Evolutionary conservation across 2,113 vertebrate genomes (phyloP), one percentile per base, ranked within the genome.

Genomic region (Tychaedon coryphoeus): DNA sequence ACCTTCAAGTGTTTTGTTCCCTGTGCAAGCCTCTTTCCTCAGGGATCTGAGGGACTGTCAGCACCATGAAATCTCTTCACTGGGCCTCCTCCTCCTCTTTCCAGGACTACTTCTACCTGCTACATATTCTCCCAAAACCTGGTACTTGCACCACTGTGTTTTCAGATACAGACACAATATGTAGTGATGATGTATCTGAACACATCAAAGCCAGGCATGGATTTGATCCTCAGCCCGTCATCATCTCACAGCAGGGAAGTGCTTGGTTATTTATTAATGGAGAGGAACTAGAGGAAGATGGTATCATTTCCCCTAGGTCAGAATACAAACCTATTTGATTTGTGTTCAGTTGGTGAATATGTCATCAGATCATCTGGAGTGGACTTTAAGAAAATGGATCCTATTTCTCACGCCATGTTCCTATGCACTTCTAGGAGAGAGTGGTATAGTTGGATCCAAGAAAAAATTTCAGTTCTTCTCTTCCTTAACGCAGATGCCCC

Each of bases 11-110:
- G 12, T 47, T 88, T 53, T 78, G 36, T 16, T 75, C 24, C 43
- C 38, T 1, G 1, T 1, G 13, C 0, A 0, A 94, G 16, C 12
- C 58, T 53, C 54, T 53, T 71, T 50, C 51, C 38, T 61, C 18
- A 42, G 28, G 61, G 36, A 75, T 50, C n/a, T 69, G 58, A 78
- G 14, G 18, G 3, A 85, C 14, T 40, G 40, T 40, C 40, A 40
- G 40, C 40, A 40, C 40, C 40, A 40, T 40, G 40, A 10, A 40
- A 40, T 28, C 43, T 65, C 57, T 75, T 82, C 19, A 15, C 19
- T 18, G 0, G 0, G n/a, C 17, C 17, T 74, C 33, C 17, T 74
- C 33, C 73, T 57, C 14, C 28, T 48, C 20, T 65, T 91, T 51
- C 24, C 65, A 78, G 81, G 75, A 25, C 31, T 74, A 22, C 29